Evolutionary conservation across 53 echinoderm and acorn worm genomes (phyloP).

Genomic region (Hippasteria phrygiana): DNA sequence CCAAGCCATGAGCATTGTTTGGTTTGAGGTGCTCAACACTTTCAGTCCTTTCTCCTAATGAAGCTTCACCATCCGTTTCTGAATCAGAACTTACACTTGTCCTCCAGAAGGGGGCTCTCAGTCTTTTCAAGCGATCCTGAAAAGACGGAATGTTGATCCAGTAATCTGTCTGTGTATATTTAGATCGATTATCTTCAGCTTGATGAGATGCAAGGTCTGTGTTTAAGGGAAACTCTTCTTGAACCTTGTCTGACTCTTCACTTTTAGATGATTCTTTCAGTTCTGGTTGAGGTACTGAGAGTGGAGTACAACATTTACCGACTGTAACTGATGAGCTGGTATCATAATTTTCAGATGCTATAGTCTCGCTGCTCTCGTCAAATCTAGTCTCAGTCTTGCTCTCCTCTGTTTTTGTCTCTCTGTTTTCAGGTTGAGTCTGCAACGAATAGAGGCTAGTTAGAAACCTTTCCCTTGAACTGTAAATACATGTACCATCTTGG

Average conservation of each 20-base stretch:
- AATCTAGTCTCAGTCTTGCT: not conserved
- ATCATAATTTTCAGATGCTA: not conserved
- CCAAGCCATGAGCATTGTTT: not conserved
- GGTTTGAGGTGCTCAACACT: not conserved
- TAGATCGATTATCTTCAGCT: not conserved
- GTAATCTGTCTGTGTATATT: slow-evolving; percentile 9
- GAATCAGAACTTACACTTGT: not conserved
- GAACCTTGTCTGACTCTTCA: not conserved
- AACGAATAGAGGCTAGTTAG: not conserved
- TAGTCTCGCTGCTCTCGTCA: not conserved
- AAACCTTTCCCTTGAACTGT: slow-evolving; percentile 29
- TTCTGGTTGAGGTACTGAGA: not conserved
- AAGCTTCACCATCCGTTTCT: not conserved
- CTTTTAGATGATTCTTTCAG: not conserved
- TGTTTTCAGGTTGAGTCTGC: slow-evolving; percentile 7
- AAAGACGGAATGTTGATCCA: slow-evolving; percentile 52
- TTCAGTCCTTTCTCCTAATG: not conserved
- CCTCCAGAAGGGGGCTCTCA: slow-evolving; percentile 21
- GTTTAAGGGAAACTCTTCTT: not conserved
- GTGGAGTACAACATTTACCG: not conserved
- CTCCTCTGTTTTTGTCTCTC: slow-evolving; percentile 5
- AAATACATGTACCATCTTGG: slow-evolving; percentile 4
- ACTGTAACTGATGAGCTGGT: not conserved
- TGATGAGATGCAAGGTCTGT: not conserved
- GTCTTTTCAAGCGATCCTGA: slow-evolving; percentile 27